Base-by-base conservation (phyloP, 2,113 vertebrate genomes). In the Corapipo altera region DNA sequence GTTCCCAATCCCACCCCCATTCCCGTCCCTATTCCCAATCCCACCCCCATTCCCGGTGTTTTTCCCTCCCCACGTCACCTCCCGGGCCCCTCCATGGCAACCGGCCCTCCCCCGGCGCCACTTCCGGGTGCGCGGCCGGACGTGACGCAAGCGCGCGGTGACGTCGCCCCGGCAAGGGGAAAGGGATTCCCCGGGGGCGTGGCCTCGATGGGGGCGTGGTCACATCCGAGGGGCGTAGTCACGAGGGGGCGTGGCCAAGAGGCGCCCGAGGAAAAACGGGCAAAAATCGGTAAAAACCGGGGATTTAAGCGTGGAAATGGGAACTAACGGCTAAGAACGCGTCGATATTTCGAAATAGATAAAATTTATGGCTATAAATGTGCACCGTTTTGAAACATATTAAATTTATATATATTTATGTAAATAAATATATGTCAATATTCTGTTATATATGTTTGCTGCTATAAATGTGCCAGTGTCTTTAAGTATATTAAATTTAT, bases 241-340 rank as follows among this genome's bases (percentile, higher is more conserved):
- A 39, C 11, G 39, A 3, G 39, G 19, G 39, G 71, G 71, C 72
- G 77, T 35, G 77, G 62, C 33, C 61, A 43, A 2, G 26, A 6
- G 22, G 8, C 5, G 3, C 23, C 14, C 4, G 22, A 16, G 0
- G 37, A 35, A 64, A 51, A 0, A 7, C 26, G 0, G 8, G 6
- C 19, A 11, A 51, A 51, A 51, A 18, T 15, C 12, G 35, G 19
- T 3, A 2, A 3, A 52, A 26, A 1, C 44, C 4, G 9, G 9
- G 4, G 28, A 18, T 6, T 43, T 15, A 23, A 35, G 17, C 9
- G 3, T 28, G 41, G 3, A 23, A 66, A 30, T 5, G 1, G 15
- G 23, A 12, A 28, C 4, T 33, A 12, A 8, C 4, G 17, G 64
- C 21, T 8, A 9, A 2, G 23, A n/a, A 43, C 3, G 8, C 0